Conservation (phyloP, 2,888 invertebrate species). For the Pammene fasciana region DNA sequence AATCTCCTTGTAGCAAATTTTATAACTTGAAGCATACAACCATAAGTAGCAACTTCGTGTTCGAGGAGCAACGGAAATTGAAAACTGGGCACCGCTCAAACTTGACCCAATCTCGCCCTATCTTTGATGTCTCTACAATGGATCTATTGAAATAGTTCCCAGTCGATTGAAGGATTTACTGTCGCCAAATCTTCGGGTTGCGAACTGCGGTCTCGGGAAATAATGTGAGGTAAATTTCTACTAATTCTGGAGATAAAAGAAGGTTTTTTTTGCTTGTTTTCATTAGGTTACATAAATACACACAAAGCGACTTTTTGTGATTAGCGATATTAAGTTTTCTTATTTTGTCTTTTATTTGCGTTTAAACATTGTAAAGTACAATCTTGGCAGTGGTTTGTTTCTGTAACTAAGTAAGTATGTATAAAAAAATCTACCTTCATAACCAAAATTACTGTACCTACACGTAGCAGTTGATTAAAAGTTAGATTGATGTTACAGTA, state of each 20-base stretch:
- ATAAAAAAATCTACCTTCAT: too few species aligned
- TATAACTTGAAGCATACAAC: conserved; percentile 20
- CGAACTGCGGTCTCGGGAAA: background rate
- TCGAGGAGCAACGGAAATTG: conserved; percentile 57
- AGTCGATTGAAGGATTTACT: conserved; percentile 29
- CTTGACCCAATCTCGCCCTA: conserved; percentile 50
- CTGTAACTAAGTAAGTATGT: too few species aligned
- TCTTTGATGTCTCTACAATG: conserved; percentile 39
- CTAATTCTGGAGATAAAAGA: background rate
- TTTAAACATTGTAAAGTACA: too few species aligned
- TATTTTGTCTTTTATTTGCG: too few species aligned
- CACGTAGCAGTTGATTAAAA: too few species aligned
- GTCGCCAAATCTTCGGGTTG: conserved; percentile 4
- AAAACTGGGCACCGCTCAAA: conserved; percentile 55
- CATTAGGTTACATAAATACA: too few species aligned
- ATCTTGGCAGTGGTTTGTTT: too few species aligned
- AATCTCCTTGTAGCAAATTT: background rate
- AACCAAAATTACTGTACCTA: too few species aligned
- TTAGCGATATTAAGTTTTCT: too few species aligned
- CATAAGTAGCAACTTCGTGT: conserved; percentile 39
- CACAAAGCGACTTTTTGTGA: too few species aligned
- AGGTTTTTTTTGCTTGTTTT: too few species aligned
- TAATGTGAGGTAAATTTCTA: background rate
- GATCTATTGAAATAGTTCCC: conserved; percentile 37
- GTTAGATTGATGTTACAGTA: background rate